Evolutionary conservation across 2,797 vertebrate species (phyloP), one percentile per base, ranked within the genome.

Genomic region (Tinamus major): DNA sequence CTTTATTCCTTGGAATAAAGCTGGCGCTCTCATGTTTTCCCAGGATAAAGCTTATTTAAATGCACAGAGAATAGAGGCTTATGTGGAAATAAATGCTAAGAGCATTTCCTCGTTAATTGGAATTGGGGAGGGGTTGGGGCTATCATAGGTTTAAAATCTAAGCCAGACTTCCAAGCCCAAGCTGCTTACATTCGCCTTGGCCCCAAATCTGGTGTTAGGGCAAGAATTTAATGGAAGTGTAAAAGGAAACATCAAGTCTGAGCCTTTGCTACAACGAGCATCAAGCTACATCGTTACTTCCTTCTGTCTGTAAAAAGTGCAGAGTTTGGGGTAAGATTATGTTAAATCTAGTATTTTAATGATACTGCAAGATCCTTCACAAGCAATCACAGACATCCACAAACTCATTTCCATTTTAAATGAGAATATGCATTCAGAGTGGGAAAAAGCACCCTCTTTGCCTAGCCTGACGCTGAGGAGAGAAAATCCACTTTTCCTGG

Each of bases 11-110:
- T 27, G 70, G 79, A 35, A 35, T 35, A 35, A 35, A 92, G 87
- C 70, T 79, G 48, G 75, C 2, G 0, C 76, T 85, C 94, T 92
- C 78, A 33, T 92, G 95, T 94, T 96, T 96, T 95, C 91, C 85
- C 85, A 92, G 95, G 94, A 93, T 91, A 95, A 96, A 91, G 74
- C 95, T 92, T 81, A 95, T 96, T 94, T 94, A 94, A 91, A 94
- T 96, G 90, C 94, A 94, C 71, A 86, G 86, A 96, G 92, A 92
- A 94, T 55, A 92, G 91, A 92, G 42, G 83, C 87, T 95, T 94
- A 76, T 69, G 70, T 33, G 92, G 89, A n/a, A 46, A 74, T 53
- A 79, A 79, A 74, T 1, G 31, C 53, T 62, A 68, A 71, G 82
- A 58, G 85, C 92, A 86, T 71, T 78, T 4, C 42, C 58, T 21